A percentile compares a stretch with the other conserved stretches of the same genome.
phyloP scores from a whole-genome alignment of 1,140 invertebrate genomes.

The Atopsyche davidsoni region DNA sequence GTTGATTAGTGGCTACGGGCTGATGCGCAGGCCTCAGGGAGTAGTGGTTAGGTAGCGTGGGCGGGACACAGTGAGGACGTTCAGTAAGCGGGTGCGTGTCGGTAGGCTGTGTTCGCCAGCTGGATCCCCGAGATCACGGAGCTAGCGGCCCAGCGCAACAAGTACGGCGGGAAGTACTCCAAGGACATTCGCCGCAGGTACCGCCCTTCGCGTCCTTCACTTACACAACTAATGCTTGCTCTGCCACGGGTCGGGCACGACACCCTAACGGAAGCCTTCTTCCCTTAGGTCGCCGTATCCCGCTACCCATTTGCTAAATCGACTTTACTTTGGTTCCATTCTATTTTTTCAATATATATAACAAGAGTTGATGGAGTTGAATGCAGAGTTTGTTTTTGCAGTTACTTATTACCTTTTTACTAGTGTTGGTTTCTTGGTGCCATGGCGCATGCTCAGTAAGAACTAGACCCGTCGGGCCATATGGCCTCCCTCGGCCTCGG shows the following conservation, averaged over 20 bases:
- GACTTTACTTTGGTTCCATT: slow-evolving; percentile 28
- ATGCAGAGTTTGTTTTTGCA: slow-evolving; percentile 54
- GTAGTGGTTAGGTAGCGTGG: slow-evolving; percentile 18
- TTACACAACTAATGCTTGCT: slow-evolving; percentile 27
- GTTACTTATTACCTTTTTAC: slow-evolving; percentile 51
- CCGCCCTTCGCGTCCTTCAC: slow-evolving; percentile 46
- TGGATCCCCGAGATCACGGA: slow-evolving; percentile 99
- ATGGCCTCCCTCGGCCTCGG: slow-evolving; percentile 40
- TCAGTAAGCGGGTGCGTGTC: slow-evolving; percentile 40
- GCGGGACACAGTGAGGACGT: slow-evolving; percentile 9
- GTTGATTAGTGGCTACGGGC: too few relatives aligned
- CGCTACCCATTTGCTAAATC: slow-evolving; percentile 22
- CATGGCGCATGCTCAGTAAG: slow-evolving; percentile 52
- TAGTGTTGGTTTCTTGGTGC: slow-evolving; percentile 54
- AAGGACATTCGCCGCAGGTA: slow-evolving; percentile 97
- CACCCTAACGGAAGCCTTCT: neutral
- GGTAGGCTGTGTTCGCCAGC: slow-evolving; percentile 96
- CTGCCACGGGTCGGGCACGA: slow-evolving; percentile 32
- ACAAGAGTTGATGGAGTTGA: slow-evolving; percentile 47
- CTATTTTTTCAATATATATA: slow-evolving; percentile 24
- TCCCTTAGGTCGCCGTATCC: slow-evolving; percentile 8
- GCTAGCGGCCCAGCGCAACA: slow-evolving; percentile 93
- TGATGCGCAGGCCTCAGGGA: too few relatives aligned
- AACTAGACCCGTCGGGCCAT: slow-evolving; percentile 45
- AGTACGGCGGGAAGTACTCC: slow-evolving; percentile 97